Base-by-base conservation (phyloP, 2,888 invertebrate genomes). In the Trachelus iudaicus region DNA sequence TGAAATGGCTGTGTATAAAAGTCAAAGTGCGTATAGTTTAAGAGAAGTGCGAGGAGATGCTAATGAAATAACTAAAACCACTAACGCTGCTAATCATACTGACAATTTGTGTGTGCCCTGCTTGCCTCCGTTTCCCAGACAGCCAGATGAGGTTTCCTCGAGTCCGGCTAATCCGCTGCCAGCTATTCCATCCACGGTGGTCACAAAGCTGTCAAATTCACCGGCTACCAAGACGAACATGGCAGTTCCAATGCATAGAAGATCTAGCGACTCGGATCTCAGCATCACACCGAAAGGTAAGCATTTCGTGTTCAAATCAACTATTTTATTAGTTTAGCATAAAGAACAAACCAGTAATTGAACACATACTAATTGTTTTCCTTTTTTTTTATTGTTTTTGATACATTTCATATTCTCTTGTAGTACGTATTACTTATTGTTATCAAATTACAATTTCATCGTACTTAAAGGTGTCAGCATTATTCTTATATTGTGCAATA, bases 221-320 rank as follows among this genome's bases (percentile, higher is more conserved):
- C 94, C 94, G n/a, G 93, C 87, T 3, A 79, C 93, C 12, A 94
- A 93, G 84, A 84, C 91, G 79, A 91, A 90, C 79, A 84, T 89
- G 68, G 87, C 90, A 1, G 75, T 79, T 71, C 88, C 89, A 92
- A 92, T 96, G 81, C 95, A 96, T 89, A 93, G 98, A 76, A 93
- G 98, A 84, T 98, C 98, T 4, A 98, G 98, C 3, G 98, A 98
- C 92, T 98, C 98, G 0, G 98, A 98, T 92, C 93, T 98, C 84
- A 98, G 97, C 92, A 95, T 97, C 75, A 97, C 98, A 15, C 97
- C 98, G 6, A 98, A 97, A 96, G 98, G 98, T 98, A 92, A 92
- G 90, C 81, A 79, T 73, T 77, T 30, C 40, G 30, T 80, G 73
- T 15, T 75, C 30, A 75, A 74, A 73, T 75, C 6, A 56, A 56